These are phyloP conservation scores for Desoria tigrina DNA, from an alignment of 2,888 invertebrate genomes.

Conservation along the genomic window DNA sequence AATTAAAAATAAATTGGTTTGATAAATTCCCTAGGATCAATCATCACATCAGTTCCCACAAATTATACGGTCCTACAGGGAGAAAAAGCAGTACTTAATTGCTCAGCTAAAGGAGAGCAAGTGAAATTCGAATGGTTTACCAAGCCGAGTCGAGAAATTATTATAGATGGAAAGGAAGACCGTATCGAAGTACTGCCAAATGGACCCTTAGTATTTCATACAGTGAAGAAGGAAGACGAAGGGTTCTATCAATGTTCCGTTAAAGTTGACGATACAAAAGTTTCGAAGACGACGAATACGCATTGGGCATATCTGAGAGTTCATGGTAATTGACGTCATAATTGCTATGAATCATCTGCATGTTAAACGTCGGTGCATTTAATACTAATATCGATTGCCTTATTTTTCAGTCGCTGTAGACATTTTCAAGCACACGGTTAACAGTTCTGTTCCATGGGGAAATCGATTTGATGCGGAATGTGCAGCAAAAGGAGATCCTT, in stretches of 20 bases:
- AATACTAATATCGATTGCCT: too few species aligned
- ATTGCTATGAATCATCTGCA: background rate
- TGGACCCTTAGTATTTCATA: conserved; percentile 48
- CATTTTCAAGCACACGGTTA: conserved; percentile 48
- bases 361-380: background rate
- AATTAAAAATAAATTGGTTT: too few species aligned
- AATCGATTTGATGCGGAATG: conserved; percentile 52
- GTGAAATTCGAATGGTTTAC: conserved; percentile 44
- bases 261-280: conserved; percentile 43
- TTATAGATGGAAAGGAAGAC: conserved; percentile 31
- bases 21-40: conserved; percentile 3
- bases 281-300: conserved; percentile 45
- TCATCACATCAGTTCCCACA: conserved; percentile 40
- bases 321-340: conserved; percentile 33
- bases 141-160: conserved; percentile 47
- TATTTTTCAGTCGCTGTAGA: conserved; percentile 46
- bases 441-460: conserved; percentile 51
- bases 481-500: conserved; percentile 50
- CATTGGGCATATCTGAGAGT: conserved; percentile 51
- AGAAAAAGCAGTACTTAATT: conserved; percentile 45
- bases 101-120: conserved; percentile 34
- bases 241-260: conserved; percentile 53
- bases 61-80: conserved; percentile 42
- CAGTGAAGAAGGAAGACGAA: conserved; percentile 48
- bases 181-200: conserved; percentile 44